Conservation (phyloP, 2,888 invertebrate species). For the Diploptera punctata region DNA sequence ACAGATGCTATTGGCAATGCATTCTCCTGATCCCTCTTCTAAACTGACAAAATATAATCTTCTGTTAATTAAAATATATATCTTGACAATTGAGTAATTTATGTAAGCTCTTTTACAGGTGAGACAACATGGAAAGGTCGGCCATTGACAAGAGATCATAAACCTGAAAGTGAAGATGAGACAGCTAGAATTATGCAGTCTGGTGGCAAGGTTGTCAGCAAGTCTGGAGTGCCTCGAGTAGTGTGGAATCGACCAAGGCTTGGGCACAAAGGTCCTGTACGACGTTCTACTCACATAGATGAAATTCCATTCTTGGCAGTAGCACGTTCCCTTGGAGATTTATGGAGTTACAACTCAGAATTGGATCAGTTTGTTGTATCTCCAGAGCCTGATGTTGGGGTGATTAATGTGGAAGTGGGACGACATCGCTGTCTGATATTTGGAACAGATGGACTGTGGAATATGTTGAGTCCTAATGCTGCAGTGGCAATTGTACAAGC, state of each 20-base stretch:
- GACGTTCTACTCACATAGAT: conserved; percentile 88
- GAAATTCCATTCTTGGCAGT: conserved; percentile 96
- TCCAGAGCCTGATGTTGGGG: conserved; percentile 94
- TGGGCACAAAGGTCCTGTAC: conserved; percentile 85
- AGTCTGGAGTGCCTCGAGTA: conserved; percentile 90
- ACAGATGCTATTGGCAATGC: too few species aligned
- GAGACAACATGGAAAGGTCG: conserved; percentile 79
- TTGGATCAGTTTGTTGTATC: conserved; percentile 95
- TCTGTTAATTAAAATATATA: too few species aligned
- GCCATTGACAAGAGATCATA: conserved; percentile 90
- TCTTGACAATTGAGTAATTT: too few species aligned
- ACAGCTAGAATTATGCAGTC: conserved; percentile 80
- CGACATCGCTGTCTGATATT: conserved; percentile 84
- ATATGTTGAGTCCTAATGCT: conserved; percentile 85
- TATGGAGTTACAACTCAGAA: conserved; percentile 96
- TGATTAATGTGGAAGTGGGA: conserved; percentile 79
- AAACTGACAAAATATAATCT: too few species aligned
- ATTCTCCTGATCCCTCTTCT: too few species aligned
- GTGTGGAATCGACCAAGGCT: conserved; percentile 95
- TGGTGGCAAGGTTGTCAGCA: conserved; percentile 80
- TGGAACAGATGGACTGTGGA: conserved; percentile 97
- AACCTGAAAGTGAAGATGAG: conserved; percentile 89
- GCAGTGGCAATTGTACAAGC: conserved; percentile 79
- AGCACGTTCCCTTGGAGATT: conserved; percentile 92
- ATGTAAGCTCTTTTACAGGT: too few species aligned